These are phyloP conservation scores for Notarius quadriscutis DNA, from an alignment of 2,113 vertebrate genomes.

Conservation along the genomic window DNA sequence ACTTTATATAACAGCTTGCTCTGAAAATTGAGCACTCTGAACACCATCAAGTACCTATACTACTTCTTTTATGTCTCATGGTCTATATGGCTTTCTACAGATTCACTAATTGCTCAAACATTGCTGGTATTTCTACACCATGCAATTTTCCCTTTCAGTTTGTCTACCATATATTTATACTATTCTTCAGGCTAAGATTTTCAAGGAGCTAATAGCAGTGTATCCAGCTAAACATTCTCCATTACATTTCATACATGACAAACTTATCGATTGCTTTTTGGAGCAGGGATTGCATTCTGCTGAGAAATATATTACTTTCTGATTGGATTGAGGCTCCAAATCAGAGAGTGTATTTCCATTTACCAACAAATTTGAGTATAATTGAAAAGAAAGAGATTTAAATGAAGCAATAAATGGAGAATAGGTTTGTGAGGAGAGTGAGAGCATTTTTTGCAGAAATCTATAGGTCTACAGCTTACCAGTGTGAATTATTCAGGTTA, in stretches of 20 bases:
- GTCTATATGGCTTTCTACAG: background rate
- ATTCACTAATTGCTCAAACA: background rate
- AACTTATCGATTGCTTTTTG: conserved; percentile 56
- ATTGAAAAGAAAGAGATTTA: conserved; percentile 45
- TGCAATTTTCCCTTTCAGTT: background rate
- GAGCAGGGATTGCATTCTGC: conserved; percentile 42
- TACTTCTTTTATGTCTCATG: background rate
- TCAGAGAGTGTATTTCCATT: conserved; percentile 55
- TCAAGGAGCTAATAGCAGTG: background rate
- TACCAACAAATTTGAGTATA: conserved; percentile 49
- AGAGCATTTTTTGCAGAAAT: conserved; percentile 27
- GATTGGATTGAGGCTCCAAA: conserved; percentile 52
- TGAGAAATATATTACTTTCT: conserved; percentile 47
- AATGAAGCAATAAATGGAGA: conserved; percentile 41
- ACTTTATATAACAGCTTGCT: background rate
- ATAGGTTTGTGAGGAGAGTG: background rate
- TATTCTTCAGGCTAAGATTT: conserved; percentile 8
- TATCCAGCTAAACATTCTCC: conserved; percentile 30
- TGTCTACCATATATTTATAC: background rate
- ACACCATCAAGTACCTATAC: background rate
- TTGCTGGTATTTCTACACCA: background rate
- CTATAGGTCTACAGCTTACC: conserved; percentile 29
- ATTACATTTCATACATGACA: conserved; percentile 46
- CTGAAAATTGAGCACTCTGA: background rate
- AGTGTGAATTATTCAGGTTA: background rate